phyloP scores from a whole-genome alignment of 2,888 invertebrate species.

The Philonicus albiceps region DNA sequence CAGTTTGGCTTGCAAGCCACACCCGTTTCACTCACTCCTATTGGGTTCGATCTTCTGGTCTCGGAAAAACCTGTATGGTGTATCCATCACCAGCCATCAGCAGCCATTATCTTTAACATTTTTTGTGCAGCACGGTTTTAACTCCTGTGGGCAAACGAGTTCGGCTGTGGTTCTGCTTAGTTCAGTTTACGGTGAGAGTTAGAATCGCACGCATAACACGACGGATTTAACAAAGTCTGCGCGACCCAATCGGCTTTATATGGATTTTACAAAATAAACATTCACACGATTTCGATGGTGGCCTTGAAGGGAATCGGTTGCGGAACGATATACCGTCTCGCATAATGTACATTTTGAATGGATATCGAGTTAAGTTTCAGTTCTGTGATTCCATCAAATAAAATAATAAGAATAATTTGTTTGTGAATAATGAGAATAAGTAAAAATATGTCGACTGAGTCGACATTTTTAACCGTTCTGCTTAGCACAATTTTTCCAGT shows the following conservation, averaged over 20 bases:
- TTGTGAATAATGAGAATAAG: constrained; percentile 29
- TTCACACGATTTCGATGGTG: not conserved
- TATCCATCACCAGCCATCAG: constrained; percentile 38
- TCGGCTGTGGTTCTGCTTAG: constrained; percentile 4
- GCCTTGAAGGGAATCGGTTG: constrained; percentile 9
- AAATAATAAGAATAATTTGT: not conserved
- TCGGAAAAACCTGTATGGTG: constrained; percentile 29
- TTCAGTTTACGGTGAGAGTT: constrained; percentile 25
- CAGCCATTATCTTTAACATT: constrained; percentile 38
- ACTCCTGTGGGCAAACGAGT: constrained; percentile 39
- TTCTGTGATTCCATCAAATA: not conserved
- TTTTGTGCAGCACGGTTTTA: constrained; percentile 9
- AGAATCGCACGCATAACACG: constrained; percentile 6
- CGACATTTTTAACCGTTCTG: constrained; percentile 40
- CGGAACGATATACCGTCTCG: not conserved
- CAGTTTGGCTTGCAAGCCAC: not conserved
- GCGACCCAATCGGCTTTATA: not conserved
- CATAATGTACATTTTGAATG: not conserved
- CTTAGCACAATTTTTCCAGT: constrained; percentile 53
- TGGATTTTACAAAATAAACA: not conserved
- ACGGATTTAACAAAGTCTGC: not conserved
- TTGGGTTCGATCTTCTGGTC: not conserved
- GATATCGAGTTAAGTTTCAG: not conserved
- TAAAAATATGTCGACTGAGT: constrained; percentile 28
- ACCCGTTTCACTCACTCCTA: constrained; percentile 38